Evolutionary conservation across 1,140 invertebrate species (phyloP).

Genomic region (Helicoverpa armigera): DNA sequence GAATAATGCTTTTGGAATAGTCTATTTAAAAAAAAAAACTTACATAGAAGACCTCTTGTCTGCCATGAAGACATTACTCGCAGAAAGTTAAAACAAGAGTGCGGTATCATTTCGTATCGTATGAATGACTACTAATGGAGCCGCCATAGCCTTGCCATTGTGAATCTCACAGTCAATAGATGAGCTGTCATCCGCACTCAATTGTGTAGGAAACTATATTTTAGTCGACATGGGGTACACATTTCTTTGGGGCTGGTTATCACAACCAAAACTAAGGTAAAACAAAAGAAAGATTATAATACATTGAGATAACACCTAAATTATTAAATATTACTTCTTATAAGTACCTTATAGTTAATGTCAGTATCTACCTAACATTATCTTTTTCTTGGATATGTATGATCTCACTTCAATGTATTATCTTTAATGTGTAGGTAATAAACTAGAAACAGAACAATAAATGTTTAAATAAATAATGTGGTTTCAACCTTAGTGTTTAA

Average conservation of each 20-base stretch:
- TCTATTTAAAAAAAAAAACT: no score
- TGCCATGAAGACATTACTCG: not conserved
- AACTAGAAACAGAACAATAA: no score
- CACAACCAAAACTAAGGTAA: not conserved
- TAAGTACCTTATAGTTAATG: no score
- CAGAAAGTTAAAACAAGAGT: conserved; percentile 23
- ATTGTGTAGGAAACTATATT: conserved; percentile 34
- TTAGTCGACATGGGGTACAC: conserved; percentile 3
- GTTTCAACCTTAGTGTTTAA: no score
- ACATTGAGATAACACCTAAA: not conserved
- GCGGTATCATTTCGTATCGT: conserved; percentile 21
- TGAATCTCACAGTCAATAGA: conserved; percentile 32
- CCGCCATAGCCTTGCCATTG: conserved; percentile 12
- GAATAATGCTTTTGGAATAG: no score
- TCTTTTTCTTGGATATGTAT: no score
- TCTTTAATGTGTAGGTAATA: no score
- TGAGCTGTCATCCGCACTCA: conserved; percentile 36
- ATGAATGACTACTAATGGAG: conserved; percentile 35
- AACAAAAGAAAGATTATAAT: not conserved
- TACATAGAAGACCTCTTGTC: no score
- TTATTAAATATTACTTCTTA: no score
- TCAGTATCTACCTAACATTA: no score
- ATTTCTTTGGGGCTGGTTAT: not conserved
- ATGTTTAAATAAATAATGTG: no score
- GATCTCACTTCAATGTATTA: no score